These are phyloP conservation scores for Raja brachyura DNA, from an alignment of 2,113 vertebrate genomes.

Conservation along the genomic window DNA sequence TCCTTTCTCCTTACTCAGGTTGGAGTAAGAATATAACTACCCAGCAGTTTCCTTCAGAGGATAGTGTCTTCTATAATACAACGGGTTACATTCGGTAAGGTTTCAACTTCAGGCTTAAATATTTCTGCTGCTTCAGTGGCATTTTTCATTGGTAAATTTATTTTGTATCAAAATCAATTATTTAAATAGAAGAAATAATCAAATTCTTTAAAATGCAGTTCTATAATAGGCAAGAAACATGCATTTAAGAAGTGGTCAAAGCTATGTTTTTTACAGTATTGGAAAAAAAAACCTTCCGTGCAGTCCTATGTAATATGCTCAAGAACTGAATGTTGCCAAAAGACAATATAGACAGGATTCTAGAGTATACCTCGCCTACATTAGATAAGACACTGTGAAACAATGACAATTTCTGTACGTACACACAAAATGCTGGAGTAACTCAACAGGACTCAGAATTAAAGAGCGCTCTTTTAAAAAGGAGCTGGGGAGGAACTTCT, in stretches of 20 bases:
- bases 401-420: neutral
- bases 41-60: conserved; percentile 71
- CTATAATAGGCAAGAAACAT: neutral
- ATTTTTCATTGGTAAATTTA: no score
- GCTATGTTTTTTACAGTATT: neutral
- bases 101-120: neutral
- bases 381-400: neutral
- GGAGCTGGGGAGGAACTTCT: no score
- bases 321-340: neutral
- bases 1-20: conserved; percentile 73
- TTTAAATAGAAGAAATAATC: neutral
- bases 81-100: conserved; percentile 85
- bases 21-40: conserved; percentile 51
- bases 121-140: neutral
- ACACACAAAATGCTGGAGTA: no score
- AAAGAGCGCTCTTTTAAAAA: no score
- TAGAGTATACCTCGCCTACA: neutral
- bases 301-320: neutral
- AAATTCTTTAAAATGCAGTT: neutral
- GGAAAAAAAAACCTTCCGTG: neutral
- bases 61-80: conserved; percentile 84
- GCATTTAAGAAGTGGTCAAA: no score
- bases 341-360: neutral
- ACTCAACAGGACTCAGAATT: no score
- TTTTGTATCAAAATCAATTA: neutral